Percentiles rank a stretch among this genome's conserved stretches.
These are phyloP conservation scores for Sarcophilus harrisii DNA, from an alignment of 2,797 vertebrate genomes.

Conservation along the genomic window DNA sequence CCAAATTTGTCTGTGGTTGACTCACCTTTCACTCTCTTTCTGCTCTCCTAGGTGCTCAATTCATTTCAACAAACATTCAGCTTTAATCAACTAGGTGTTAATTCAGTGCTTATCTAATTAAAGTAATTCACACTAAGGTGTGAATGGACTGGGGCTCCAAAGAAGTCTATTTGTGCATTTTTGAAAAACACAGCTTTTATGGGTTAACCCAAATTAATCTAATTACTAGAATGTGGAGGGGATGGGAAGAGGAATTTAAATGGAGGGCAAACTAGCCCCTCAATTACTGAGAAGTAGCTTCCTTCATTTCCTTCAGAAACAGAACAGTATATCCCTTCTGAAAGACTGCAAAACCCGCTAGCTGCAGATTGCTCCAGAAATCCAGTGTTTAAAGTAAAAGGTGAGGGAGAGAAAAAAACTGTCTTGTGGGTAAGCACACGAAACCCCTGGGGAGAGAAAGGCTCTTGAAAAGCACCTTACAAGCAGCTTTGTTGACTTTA, in stretches of 20 bases:
- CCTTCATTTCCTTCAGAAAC: neutral
- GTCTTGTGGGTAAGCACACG: neutral
- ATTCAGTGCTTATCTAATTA: neutral
- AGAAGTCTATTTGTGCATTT: neutral
- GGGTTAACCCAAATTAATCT: neutral
- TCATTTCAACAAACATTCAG: neutral
- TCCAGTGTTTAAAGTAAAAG: neutral
- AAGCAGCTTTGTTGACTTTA: neutral
- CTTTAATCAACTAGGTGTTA: slow-evolving; percentile 5
- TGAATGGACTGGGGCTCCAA: neutral
- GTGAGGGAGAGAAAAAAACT: neutral
- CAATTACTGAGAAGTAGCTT: neutral
- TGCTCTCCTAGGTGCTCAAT: neutral
- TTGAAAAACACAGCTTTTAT: neutral
- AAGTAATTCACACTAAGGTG: slow-evolving; percentile 5
- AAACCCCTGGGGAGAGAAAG: neutral
- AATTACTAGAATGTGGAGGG: neutral
- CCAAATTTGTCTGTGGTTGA: neutral
- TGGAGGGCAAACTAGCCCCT: neutral
- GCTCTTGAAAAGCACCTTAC: neutral
- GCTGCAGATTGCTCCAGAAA: neutral
- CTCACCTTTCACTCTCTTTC: neutral
- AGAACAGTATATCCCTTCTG: neutral
- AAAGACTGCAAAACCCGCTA: neutral
- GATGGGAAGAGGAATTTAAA: neutral